Evolutionary conservation across 2,113 vertebrate species (phyloP).

Genomic region (Climacteris rufus): DNA sequence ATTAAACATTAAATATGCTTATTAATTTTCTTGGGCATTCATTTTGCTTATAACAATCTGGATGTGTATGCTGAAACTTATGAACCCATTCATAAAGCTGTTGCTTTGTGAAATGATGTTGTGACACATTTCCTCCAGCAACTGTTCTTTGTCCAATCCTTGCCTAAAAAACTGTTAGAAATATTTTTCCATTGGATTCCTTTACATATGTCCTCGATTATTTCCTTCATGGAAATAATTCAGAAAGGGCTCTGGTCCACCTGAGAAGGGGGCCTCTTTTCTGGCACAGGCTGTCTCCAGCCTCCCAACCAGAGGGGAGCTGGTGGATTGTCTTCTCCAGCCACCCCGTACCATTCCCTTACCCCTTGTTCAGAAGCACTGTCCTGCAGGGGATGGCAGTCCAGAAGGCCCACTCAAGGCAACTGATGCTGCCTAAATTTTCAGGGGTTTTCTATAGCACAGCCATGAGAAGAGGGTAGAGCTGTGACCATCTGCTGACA

Average conservation of each 20-base stretch:
- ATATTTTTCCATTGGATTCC: neutral
- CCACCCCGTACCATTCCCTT: rapidly evolving
- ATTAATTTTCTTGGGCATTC: conserved; percentile 1
- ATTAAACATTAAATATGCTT: conserved; percentile 1
- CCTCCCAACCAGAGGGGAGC: neutral
- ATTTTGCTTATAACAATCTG: neutral
- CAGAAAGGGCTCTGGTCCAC: neutral
- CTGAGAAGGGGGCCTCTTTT: neutral
- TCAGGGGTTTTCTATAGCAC: neutral
- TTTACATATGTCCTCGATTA: neutral
- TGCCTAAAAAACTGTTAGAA: neutral
- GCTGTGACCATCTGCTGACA: neutral
- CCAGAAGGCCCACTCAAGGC: neutral
- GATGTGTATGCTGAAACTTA: neutral
- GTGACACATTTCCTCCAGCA: neutral
- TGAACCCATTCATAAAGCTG: neutral
- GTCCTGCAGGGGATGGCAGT: neutral
- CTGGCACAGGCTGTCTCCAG: neutral
- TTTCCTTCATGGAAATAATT: neutral
- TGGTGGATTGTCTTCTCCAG: neutral
- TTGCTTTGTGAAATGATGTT: neutral
- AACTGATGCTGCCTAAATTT: neutral
- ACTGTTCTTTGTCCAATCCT: neutral
- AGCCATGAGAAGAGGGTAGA: neutral
- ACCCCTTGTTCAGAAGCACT: neutral